phyloP scores from a whole-genome alignment of 2,797 vertebrate genomes.

The Carcharodon carcharias region DNA sequence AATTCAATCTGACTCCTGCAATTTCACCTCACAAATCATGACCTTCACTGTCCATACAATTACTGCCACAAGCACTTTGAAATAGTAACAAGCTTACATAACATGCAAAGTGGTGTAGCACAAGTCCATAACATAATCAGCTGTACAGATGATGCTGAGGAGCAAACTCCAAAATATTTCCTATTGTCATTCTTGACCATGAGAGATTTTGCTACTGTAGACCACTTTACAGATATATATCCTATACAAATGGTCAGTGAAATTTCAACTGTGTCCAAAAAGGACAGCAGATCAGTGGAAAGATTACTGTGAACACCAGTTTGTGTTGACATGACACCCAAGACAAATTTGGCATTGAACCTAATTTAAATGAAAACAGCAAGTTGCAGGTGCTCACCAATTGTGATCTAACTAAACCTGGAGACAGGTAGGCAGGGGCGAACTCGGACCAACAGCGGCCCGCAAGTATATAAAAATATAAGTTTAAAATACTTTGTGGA shows the following conservation, averaged over 20 bases:
- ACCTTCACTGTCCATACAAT: neutral
- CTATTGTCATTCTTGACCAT: neutral
- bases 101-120: neutral
- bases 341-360: neutral
- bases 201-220: neutral
- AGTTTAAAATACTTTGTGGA: neutral
- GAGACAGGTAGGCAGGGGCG: too few species aligned
- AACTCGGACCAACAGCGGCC: too few species aligned
- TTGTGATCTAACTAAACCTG: neutral
- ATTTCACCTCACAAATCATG: neutral
- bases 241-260: neutral
- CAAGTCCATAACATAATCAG: neutral
- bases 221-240: neutral
- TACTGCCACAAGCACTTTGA: neutral
- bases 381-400: neutral
- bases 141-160: neutral
- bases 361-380: neutral
- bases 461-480: neutral
- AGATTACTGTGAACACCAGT: neutral
- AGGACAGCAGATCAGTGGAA: too few species aligned
- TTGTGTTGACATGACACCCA: neutral
- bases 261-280: neutral
- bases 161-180: neutral
- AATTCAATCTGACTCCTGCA: neutral
- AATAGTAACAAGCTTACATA: neutral